phyloP scores from a whole-genome alignment of 2,888 invertebrate genomes.

The Scelioninae gen. 2 region DNA sequence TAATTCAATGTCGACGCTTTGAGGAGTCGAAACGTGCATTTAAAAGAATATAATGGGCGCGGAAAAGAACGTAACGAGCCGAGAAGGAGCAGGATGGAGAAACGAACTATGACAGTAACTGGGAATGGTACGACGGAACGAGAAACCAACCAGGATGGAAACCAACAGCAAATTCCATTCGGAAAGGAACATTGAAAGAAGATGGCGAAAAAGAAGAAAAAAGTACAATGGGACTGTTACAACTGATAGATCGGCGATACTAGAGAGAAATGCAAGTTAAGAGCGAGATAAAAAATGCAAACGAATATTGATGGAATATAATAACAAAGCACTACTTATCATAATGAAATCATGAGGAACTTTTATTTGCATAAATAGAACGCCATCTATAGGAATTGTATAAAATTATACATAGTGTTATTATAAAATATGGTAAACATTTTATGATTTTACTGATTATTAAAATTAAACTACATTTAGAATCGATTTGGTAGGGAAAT shows the following conservation, averaged over 20 bases:
- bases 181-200: slow-evolving; percentile 47
- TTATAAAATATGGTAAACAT: too few species aligned
- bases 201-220: slow-evolving; percentile 37
- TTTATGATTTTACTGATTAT: too few species aligned
- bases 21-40: slow-evolving; percentile 37
- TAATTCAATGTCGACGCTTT: slow-evolving; percentile 43
- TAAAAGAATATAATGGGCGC: slow-evolving; percentile 49
- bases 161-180: slow-evolving; percentile 38
- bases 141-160: slow-evolving; percentile 21
- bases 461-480: too few species aligned
- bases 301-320: slow-evolving; percentile 23
- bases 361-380: too few species aligned
- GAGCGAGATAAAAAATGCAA: slow-evolving; percentile 29
- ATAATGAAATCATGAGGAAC: too few species aligned
- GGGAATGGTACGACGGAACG: slow-evolving; percentile 33
- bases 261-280: slow-evolving; percentile 38
- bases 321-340: too few species aligned
- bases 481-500: too few species aligned
- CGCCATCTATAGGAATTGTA: too few species aligned
- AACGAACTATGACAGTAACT: slow-evolving; percentile 43
- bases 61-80: slow-evolving; percentile 44
- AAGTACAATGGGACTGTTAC: slow-evolving; percentile 26
- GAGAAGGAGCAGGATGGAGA: slow-evolving; percentile 25
- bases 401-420: too few species aligned
- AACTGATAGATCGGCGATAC: slow-evolving; percentile 38